Evolutionary conservation across 2,797 vertebrate genomes (phyloP), one percentile per base, ranked within the genome.

Genomic region (Allobates femoralis): DNA sequence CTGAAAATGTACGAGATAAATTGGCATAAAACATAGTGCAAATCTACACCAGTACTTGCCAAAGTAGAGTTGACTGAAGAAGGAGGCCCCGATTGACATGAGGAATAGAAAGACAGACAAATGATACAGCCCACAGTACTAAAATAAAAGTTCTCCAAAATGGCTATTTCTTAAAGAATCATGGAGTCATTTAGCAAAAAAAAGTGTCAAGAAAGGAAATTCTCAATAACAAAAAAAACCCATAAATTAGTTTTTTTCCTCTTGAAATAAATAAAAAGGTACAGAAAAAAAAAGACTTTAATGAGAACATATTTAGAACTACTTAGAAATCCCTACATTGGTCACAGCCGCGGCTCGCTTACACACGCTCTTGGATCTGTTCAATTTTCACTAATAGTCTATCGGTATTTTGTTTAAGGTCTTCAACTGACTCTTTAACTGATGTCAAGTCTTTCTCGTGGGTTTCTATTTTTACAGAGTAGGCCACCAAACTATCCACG

Each of bases 401-500:
- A 30, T 94, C 94, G 85, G 97, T 93, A 79, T 96, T 95, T 81
- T 89, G 90, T 37, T 93, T 94, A 86, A 96, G 92, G 74, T 95
- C 92, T 85, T 96, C 92, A 84, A 97, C 89, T 3, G 94, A 91
- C 23, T 91, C 92, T 91, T 95, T 95, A 21, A 96, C 90, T 0
- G 94, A 93, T 10, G 93, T 88, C 37, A 97, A 90, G 10, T 94
- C 95, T 83, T 95, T 90, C 82, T 96, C 94, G 0, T 96, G 96
- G 58, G 91, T 93, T 87, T 97, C 96, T 1, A 96, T 92, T 91
- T 96, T 96, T 83, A 94, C 95, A 0, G 96, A 95, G 92, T 97
- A 96, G 0, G 91, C 90, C 0, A 96, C 94, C 90, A 96, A 89
- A 64, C 92, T 94, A 66, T 93, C 93, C 75, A 96, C 94, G 0